Evolutionary conservation across 2,113 vertebrate genomes (phyloP), one percentile per base, ranked within the genome.

Genomic region (Penelope pileata): DNA sequence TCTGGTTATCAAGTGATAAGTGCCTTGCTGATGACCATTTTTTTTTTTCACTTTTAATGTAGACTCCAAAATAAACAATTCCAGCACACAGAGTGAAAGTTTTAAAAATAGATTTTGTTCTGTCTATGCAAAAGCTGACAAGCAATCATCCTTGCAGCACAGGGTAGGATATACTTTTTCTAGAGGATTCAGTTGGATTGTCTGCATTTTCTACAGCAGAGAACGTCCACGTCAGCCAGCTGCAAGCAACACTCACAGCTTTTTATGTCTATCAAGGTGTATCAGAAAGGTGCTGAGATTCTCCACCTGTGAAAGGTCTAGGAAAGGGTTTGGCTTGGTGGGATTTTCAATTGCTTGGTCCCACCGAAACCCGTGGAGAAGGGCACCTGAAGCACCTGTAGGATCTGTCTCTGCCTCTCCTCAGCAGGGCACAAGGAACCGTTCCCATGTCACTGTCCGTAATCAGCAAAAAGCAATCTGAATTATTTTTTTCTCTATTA

Each of bases 1-100:
- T 87, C 92, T 94, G 87, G 82, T 95, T 96, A 88, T 91, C 96
- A 97, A 97, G 79, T 67, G 79, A 47, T 91, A 94, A 90, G 79
- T 93, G 97, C 54, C 58, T 89, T 92, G 70, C 66, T 86, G 68
- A 96, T 80, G 85, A 95, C 80, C 47, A 54, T 56, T 88, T 64
- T 91, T 59, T 89, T 64, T 91, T 70, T 56, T 4, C 54, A 36
- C 73, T 90, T 87, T 84, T 91, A 81, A 84, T 45, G 51, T 17
- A 79, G 47, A 76, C 23, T 86, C 29, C 53, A 72, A 91, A 96
- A 94, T 4, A 87, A 95, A 66, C 60, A 85, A 75, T 66, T 80
- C 27, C 76, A 91, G 68, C 6, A 24, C 24, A 73, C 1, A 42
- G 51, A 78, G 23, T 2, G n/a, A 82, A 84, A 77, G 32, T 36